A percentile compares a stretch with the other conserved stretches of the same genome.
Evolutionary conservation across 2,888 invertebrate species (phyloP).

Genomic region (Drosophila trichaetosa): DNA sequence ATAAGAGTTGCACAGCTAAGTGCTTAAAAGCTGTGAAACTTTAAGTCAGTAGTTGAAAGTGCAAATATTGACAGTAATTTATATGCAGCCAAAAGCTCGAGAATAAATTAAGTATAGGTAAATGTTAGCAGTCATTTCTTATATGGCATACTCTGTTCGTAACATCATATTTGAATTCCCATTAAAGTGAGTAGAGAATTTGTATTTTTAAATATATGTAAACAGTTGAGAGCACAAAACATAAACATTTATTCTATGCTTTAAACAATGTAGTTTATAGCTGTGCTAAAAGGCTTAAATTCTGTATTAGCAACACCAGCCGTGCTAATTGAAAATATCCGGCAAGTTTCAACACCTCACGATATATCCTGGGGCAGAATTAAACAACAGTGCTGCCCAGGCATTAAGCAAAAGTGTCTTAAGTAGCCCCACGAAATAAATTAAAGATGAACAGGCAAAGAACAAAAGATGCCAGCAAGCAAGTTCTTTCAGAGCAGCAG

Average conservation of each 20-base stretch:
- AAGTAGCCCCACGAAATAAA: conserved; percentile 56
- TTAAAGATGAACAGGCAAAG: conserved; percentile 53
- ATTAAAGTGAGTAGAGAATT: not conserved
- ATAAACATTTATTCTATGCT: too few species aligned
- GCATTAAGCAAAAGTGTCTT: conserved; percentile 30
- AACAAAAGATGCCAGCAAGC: conserved; percentile 5
- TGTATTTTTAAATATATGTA: not conserved
- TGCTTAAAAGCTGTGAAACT: not conserved
- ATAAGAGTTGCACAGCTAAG: not conserved
- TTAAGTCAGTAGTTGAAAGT: not conserved
- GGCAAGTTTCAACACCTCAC: not conserved
- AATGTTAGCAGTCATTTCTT: not conserved
- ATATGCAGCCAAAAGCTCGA: not conserved
- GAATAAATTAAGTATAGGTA: not conserved
- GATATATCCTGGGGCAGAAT: conserved; percentile 27
- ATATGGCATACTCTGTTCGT: not conserved
- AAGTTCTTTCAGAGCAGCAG: not conserved
- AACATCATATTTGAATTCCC: not conserved
- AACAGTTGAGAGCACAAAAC: too few species aligned
- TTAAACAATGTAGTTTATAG: too few species aligned
- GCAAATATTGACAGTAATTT: not conserved
- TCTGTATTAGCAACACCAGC: not conserved
- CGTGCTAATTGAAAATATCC: conserved; percentile 15
- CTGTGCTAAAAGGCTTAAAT: not conserved
- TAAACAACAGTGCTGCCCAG: conserved; percentile 25